Base-by-base conservation (phyloP, 1,140 invertebrate species). In the Apis florea region DNA sequence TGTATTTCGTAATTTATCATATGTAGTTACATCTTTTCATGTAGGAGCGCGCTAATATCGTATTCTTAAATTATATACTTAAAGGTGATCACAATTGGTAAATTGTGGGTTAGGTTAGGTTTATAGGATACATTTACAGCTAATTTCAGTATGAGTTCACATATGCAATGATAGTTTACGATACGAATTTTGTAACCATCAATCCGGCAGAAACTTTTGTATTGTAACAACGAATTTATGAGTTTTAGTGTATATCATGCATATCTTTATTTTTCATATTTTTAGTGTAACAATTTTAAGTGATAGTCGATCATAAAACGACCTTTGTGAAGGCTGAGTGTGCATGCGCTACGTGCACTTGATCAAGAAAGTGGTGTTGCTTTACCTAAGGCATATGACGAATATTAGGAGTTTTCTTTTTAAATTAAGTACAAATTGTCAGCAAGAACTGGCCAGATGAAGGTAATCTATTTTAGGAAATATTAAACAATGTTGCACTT, bases 381-480 rank as follows among this genome's bases (percentile, higher is more conserved):
- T 56, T 54, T 81, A 74, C 70, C 56, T 66, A 40, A 69, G 76
- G 73, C 86, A 85, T 88, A 88, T 88, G 87, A 88, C 83, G 83
- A 49, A 81, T 63, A 47, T 84, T 67, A 49, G 5, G 31, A 74
- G 3, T 68, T 72, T 71, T 21, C 15, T 59, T 84, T 78, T 72
- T 56, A 74, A 78, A 59, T 78, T 59, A 31, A 53, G 53, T 64
- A 63, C 31, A 40, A 63, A 79, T 80, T 64, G 69, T 66, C 87
- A 87, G 75, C 80, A 77, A 77, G 73, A 88, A 79, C 40, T 85
- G 40, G 72, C 83, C 88, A 89, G 66, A 89, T 89, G 88, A 89
- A 89, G 88, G 88, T 89, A 89, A 88, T 78, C 70, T 56, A 17
- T 64, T 1, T 10, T 13, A 15, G 15, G 1, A 64, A 9, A 40